phyloP scores from a whole-genome alignment of 2,888 invertebrate genomes.

The Tipula confusa region DNA sequence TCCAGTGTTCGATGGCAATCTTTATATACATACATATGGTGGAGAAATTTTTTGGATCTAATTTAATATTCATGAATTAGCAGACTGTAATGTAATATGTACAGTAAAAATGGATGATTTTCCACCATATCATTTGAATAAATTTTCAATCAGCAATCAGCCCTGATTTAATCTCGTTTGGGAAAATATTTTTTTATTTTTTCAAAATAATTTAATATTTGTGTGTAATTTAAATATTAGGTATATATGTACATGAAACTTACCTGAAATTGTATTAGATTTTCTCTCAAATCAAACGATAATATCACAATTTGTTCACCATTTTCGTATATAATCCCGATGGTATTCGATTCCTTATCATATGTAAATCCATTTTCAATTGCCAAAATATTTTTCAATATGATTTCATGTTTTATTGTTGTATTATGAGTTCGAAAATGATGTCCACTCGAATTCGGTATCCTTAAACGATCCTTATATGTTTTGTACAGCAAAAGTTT shows the following conservation, averaged over 20 bases:
- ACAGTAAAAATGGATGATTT: not conserved
- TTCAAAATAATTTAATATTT: not conserved
- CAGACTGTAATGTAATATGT: not conserved
- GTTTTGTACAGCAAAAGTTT: not conserved
- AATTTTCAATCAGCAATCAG: not conserved
- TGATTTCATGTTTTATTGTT: not conserved
- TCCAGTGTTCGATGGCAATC: no score
- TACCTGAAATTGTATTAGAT: slow-evolving; percentile 29
- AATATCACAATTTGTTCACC: not conserved
- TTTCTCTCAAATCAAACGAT: slow-evolving; percentile 5
- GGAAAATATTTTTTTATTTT: no score
- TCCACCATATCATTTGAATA: not conserved
- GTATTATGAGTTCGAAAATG: not conserved
- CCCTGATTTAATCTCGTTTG: not conserved
- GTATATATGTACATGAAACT: no score
- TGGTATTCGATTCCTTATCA: slow-evolving; percentile 27
- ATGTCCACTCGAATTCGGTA: not conserved
- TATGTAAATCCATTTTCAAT: slow-evolving; percentile 8
- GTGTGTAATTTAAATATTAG: not conserved
- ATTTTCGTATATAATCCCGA: slow-evolving; percentile 20
- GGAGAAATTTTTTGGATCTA: not conserved
- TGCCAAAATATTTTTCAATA: slow-evolving; percentile 6
- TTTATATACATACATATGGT: no score
- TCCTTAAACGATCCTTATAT: slow-evolving; percentile 8
- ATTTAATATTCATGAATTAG: not conserved